phyloP scores from a whole-genome alignment of 1,140 invertebrate genomes.

The Lucilia cuprina region DNA sequence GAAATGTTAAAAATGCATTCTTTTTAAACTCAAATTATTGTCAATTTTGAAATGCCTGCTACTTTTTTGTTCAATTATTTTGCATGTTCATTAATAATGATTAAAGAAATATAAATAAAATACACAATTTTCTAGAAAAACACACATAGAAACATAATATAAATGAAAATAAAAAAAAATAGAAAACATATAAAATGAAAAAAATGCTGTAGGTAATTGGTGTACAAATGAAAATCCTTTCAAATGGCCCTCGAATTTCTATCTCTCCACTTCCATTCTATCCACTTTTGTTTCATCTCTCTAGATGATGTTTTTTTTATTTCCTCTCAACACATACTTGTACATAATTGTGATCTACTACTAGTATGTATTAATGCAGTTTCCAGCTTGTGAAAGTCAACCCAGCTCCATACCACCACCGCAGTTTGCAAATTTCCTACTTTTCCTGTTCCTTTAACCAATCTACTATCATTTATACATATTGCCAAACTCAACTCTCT shows the following conservation, averaged over 20 bases:
- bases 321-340: background rate
- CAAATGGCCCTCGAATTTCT: conserved; percentile 9
- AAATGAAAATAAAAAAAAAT: background rate
- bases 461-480: background rate
- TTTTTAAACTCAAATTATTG: too few species aligned
- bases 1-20: too few species aligned
- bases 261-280: background rate
- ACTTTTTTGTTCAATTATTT: background rate
- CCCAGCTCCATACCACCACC: background rate
- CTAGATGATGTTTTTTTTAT: background rate
- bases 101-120: background rate
- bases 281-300: background rate
- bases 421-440: background rate
- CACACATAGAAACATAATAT: background rate
- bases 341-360: background rate
- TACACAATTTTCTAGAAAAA: background rate
- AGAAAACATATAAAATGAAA: background rate
- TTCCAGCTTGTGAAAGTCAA: background rate
- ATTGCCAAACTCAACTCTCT: background rate
- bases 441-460: background rate
- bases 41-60: background rate
- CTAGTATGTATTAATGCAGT: background rate
- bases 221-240: conserved; percentile 19
- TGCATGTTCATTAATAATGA: conserved; percentile 23
- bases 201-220: conserved; percentile 36